Evolutionary conservation across 2,797 vertebrate species (phyloP), one percentile per base, ranked within the genome.

Genomic region (Galaxias olidus): DNA sequence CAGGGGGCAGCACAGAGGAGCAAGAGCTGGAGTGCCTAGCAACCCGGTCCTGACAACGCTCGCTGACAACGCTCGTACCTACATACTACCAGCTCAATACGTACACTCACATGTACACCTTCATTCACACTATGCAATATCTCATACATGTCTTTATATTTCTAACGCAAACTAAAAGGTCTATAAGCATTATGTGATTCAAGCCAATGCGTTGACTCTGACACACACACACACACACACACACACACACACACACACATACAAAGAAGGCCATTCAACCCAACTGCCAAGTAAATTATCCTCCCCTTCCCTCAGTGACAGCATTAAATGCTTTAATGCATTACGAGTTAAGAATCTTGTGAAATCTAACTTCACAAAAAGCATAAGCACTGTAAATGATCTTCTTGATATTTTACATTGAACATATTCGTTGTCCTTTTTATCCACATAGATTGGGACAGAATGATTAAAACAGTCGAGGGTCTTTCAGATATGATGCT

Each of bases 21-120:
- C 80, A 82, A 61, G 86, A 89, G 73, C 73, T 85, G 4, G 68
- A 57, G 7, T 51, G 43, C 60, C 67, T 86, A 4, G 71, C 72
- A 11, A 69, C 65, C 43, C 74, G 75, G 53, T 65, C 66, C 54
- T 84, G 56, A 78, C 49, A 10, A 20, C 17, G 45, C 68, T 42
- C 58, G 4, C n/a, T 17, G 9, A 11, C 14, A 20, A 45, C 47
- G 41, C 19, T 20, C 43, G 50, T 11, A 48, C 48, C 18, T 55
- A 59, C 20, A 5, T 14, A 8, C 51, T n/a, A n/a, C 15, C n/a
- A 8, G 8, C 15, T 10, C 30, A 30, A 30, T 30, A 30, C 6
- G 30, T 12, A 17, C 15, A 14, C 60, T 18, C 50, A 41, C 8
- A 6, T 14, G 63, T 11, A 18, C 17, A n/a, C 17, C 15, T 18